phyloP scores from a whole-genome alignment of 2,888 invertebrate genomes.

The Drosophila pseudotalamancana region DNA sequence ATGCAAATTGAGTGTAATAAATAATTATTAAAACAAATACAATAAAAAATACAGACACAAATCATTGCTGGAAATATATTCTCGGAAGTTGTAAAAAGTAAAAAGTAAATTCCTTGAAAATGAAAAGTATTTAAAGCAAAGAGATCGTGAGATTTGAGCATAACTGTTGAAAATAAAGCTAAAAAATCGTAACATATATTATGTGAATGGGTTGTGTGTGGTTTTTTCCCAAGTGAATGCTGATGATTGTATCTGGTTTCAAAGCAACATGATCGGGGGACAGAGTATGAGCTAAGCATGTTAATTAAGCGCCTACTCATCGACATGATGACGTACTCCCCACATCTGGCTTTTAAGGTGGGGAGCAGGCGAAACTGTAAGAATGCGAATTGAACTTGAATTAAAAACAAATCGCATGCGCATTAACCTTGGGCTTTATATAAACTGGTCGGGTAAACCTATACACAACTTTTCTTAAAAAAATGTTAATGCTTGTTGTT shows the following conservation, averaged over 20 bases:
- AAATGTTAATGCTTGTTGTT: slow-evolving; percentile 19
- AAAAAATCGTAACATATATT: background rate
- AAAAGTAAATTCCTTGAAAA: background rate
- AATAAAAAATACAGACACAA: too few relatives aligned
- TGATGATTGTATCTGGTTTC: slow-evolving; percentile 23
- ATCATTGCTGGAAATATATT: too few relatives aligned
- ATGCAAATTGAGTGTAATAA: too few relatives aligned
- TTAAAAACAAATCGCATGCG: slow-evolving; percentile 41
- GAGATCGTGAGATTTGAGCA: background rate
- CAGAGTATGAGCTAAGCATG: slow-evolving; percentile 53
- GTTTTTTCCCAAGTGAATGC: slow-evolving; percentile 11
- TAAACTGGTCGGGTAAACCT: slow-evolving; percentile 4
- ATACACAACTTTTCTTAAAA: slow-evolving; percentile 49
- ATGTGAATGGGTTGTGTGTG: slow-evolving; percentile 16
- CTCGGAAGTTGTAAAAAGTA: too few relatives aligned
- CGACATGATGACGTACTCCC: slow-evolving; percentile 22
- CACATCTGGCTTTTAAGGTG: background rate
- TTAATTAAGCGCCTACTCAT: slow-evolving; percentile 54
- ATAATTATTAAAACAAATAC: background rate
- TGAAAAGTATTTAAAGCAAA: background rate
- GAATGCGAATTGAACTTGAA: slow-evolving; percentile 76
- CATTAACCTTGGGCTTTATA: slow-evolving; percentile 51
- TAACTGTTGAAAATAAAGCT: background rate
- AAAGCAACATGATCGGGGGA: slow-evolving; percentile 11
- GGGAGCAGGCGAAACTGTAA: slow-evolving; percentile 5